These are phyloP conservation scores for Oryzias woworae DNA, from an alignment of 2,113 vertebrate genomes.

Conservation along the genomic window DNA sequence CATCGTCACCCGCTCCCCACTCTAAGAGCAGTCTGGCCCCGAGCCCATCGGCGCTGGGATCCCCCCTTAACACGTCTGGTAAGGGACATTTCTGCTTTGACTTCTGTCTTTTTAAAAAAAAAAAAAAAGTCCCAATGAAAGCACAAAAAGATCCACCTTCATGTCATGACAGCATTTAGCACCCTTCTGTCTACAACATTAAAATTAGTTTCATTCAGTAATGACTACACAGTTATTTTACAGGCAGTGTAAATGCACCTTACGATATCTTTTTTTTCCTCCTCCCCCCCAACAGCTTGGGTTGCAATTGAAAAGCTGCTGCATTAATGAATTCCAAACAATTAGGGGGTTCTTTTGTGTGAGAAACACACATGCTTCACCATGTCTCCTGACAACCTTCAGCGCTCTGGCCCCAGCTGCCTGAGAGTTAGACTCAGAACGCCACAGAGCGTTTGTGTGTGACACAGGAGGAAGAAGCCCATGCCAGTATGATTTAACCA, in stretches of 20 bases:
- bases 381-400: slow-evolving; percentile 78
- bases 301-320: slow-evolving; percentile 75
- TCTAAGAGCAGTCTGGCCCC: slow-evolving; percentile 88
- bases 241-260: slow-evolving; percentile 64
- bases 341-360: slow-evolving; percentile 77
- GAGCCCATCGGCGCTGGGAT: slow-evolving; percentile 83
- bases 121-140: slow-evolving; percentile 23
- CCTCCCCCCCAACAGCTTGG: slow-evolving; percentile 65
- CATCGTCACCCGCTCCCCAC: slow-evolving; percentile 76
- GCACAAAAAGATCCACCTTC: slow-evolving; percentile 43
- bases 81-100: slow-evolving; percentile 58
- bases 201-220: slow-evolving; percentile 64
- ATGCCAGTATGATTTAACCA: slow-evolving; percentile 74
- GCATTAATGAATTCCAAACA: slow-evolving; percentile 79
- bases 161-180: slow-evolving; percentile 56
- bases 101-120: slow-evolving; percentile 22
- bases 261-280: slow-evolving; percentile 49
- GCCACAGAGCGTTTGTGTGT: slow-evolving; percentile 47
- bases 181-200: slow-evolving; percentile 56
- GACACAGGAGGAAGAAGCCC: slow-evolving; percentile 33
- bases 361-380: slow-evolving; percentile 73
- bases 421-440: slow-evolving; percentile 71
- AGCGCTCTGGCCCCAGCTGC: slow-evolving; percentile 75
- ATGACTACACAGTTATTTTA: slow-evolving; percentile 76
- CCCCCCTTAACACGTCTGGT: slow-evolving; percentile 89